Base-by-base conservation (phyloP, 2,888 invertebrate genomes). In the Pristionchus japonicus region DNA sequence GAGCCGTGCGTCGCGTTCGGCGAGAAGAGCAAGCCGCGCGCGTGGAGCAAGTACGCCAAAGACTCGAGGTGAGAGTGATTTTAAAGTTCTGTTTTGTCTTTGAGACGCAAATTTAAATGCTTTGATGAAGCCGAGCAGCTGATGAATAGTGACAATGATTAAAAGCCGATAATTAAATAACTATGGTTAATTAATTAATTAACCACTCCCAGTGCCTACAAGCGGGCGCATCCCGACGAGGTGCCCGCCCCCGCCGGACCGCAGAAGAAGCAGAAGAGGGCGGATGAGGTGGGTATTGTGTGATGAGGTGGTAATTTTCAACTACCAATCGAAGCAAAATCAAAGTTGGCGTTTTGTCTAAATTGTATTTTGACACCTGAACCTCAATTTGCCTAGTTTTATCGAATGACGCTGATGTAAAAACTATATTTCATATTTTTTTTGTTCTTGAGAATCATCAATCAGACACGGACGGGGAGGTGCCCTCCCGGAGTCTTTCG, bases 21-120 rank as follows among this genome's bases (percentile, higher is more conserved):
- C 6, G 95, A 95, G 89, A 90, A 90, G 4, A 94, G 96, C 86
- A 98, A 98, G 95, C 97, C 97, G 1, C 96, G 97, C 95, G 96
- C 98, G 0, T 98, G 98, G 98, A 98, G 98, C 95, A 98, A 97
- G 95, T 97, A 98, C 95, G 96, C 97, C 0, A 95, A 96, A 61
- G 97, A 97, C 89, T 97, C 97, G 94, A 96, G 96, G 89, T 27
- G 11, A 67, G 67, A n/a, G n/a, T n/a, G n/a, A n/a, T n/a, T n/a
- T n/a, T n/a, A n/a, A n/a, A n/a, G n/a, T n/a, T n/a, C n/a, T n/a
- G n/a, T n/a, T n/a, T n/a, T n/a, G n/a, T n/a, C n/a, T n/a, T n/a
- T n/a, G n/a, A n/a, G n/a, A n/a, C n/a, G n/a, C n/a, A n/a, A n/a
- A n/a, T n/a, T n/a, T n/a, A n/a, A n/a, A n/a, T n/a, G n/a, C n/a